Percentiles rank a stretch among this genome's conserved stretches.
Evolutionary conservation across 2,797 vertebrate species (phyloP).

Genomic region (Acanthopagrus latus): DNA sequence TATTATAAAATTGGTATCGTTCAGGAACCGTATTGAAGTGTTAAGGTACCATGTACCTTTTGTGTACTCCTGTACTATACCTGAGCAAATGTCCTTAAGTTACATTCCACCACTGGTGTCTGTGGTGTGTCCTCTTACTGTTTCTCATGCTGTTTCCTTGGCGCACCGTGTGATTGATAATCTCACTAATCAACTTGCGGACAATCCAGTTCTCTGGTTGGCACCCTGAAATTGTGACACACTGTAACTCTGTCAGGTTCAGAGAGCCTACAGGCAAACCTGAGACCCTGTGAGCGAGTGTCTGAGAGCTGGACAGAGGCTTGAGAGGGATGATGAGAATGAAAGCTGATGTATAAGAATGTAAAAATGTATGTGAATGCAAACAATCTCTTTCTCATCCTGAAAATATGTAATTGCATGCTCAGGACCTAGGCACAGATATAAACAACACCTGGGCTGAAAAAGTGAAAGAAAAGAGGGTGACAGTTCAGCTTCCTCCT

Average conservation of each 20-base stretch:
- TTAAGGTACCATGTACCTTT: too few relatives aligned
- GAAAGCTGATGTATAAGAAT: too few relatives aligned
- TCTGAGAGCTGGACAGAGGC: not conserved
- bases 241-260: not conserved
- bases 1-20: too few relatives aligned
- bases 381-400: not conserved
- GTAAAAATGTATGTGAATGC: not conserved
- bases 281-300: not conserved
- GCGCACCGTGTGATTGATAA: not conserved
- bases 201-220: not conserved
- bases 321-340: too few relatives aligned
- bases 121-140: not conserved
- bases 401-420: not conserved
- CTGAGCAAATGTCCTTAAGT: not conserved
- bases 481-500: not conserved
- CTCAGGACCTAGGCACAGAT: not conserved
- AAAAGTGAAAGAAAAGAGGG: not conserved
- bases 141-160: not conserved
- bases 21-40: too few relatives aligned
- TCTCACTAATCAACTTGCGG: not conserved
- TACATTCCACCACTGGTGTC: not conserved
- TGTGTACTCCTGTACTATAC: not conserved
- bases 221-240: not conserved
- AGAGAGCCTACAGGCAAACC: constrained; percentile 1
- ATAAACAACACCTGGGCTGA: not conserved